A percentile compares a stretch with the other conserved stretches of the same genome.
These are phyloP conservation scores for Lepas anatifera DNA, from an alignment of 2,888 invertebrate genomes.

Conservation along the genomic window DNA sequence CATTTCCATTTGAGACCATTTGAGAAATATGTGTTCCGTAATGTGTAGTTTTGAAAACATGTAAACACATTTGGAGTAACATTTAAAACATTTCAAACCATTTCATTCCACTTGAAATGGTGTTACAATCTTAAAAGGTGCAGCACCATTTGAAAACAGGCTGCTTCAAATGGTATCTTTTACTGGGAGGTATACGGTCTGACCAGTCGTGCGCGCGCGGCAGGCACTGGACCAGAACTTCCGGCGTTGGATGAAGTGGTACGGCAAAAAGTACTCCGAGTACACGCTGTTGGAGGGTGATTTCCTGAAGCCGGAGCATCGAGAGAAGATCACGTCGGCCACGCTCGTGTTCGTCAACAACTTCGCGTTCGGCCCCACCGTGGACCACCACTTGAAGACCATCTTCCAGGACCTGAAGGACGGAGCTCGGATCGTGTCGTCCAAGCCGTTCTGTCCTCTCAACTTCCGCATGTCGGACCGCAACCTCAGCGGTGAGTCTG, in stretches of 20 bases:
- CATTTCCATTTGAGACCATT: too few relatives aligned
- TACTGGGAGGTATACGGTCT: too few relatives aligned
- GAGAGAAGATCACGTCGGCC: constrained; percentile 85
- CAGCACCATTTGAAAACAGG: too few relatives aligned
- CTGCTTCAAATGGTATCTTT: too few relatives aligned
- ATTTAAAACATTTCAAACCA: too few relatives aligned
- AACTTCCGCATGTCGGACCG: constrained; percentile 97
- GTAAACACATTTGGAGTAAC: too few relatives aligned
- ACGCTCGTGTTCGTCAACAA: constrained; percentile 98
- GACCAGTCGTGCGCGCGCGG: too few relatives aligned
- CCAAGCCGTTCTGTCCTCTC: constrained; percentile 96
- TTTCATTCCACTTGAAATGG: too few relatives aligned
- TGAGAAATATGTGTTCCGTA: too few relatives aligned
- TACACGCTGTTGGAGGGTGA: constrained; percentile 89
- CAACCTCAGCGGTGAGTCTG: constrained; percentile 75
- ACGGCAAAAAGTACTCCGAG: constrained; percentile 85
- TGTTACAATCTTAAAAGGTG: too few relatives aligned
- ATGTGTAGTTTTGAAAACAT: too few relatives aligned
- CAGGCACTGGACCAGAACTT: constrained; percentile 82
- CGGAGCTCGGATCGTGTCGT: constrained; percentile 92
- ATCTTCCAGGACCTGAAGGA: constrained; percentile 91
- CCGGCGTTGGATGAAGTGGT: constrained; percentile 94
- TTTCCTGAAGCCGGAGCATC: constrained; percentile 80
- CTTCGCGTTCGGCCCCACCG: constrained; percentile 95
- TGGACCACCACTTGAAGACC: constrained; percentile 93